Base-by-base conservation (phyloP, 2,888 invertebrate species). In the Horisme vitalbata region DNA sequence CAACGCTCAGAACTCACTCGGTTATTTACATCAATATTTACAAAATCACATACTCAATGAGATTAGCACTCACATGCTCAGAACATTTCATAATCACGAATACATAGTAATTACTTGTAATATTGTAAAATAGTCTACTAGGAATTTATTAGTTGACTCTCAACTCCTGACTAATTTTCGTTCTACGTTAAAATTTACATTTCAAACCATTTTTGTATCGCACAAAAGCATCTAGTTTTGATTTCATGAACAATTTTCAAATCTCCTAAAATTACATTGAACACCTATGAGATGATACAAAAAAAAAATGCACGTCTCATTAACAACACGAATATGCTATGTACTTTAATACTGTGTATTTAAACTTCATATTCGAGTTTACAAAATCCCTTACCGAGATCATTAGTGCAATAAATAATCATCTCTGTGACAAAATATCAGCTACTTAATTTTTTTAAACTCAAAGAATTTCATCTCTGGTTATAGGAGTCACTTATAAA, bases 261-360 rank as follows among this genome's bases (percentile, higher is more conserved):
- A n/a, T n/a, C n/a, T n/a, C 5, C 8, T n/a, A 21, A 30, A 43
- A 30, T 31, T 31, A 44, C 30, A 28, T 3, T 14, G 36, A 32
- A 26, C 8, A 38, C 20, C 8, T 13, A 13, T 24, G 12, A 11
- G 24, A 18, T 26, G 12, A 23, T 36, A 39, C 21, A 39, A 35
- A 30, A 36, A 28, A 23, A 39, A 8, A 30, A 44, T 38, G 32
- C 38, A 35, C 11, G 11, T 37, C 10, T 8, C 14, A 13, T 24
- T 13, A 38, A 13, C 31, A 36, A 24, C n/a, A 41, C 10, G 12
- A 31, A 12, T 34, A 45, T 35, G 24, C 30, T 23, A 30, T 31
- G 34, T 34, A 34, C 39, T 45, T 50, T 53, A 59, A 59, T 59
- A 59, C 57, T 59, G 55, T 51, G 47, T 41, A 45, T 33, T 39